Conservation (phyloP, 2,113 vertebrate genomes). For the Oophaga pumilio region DNA sequence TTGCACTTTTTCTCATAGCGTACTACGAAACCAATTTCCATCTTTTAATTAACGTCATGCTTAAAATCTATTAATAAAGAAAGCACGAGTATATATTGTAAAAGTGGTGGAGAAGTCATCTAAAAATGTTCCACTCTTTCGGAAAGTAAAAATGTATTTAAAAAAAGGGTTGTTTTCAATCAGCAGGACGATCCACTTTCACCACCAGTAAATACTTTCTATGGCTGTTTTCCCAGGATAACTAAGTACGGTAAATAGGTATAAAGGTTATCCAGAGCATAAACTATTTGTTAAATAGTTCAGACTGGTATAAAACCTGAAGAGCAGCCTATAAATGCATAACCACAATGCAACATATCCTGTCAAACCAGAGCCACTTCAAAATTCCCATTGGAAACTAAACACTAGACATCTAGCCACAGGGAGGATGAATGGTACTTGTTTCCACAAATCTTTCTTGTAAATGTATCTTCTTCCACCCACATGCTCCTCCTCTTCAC, state of each 20-base stretch:
- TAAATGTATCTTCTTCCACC: too few species aligned
- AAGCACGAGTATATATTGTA: neutral
- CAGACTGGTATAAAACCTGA: too few species aligned
- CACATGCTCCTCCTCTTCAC: neutral
- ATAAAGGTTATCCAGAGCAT: too few species aligned
- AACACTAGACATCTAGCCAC: neutral
- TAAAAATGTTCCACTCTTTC: too few species aligned
- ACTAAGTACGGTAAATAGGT: too few species aligned
- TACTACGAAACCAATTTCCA: neutral
- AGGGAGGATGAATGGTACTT: neutral
- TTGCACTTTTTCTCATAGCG: neutral
- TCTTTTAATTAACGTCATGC: neutral
- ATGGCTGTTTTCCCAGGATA: neutral
- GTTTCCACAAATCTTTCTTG: neutral
- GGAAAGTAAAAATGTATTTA: too few species aligned
- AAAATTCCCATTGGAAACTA: neutral
- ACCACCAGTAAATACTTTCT: neutral
- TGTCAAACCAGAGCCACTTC: neutral
- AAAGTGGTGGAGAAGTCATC: too few species aligned
- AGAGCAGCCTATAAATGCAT: too few species aligned
- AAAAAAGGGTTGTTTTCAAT: neutral
- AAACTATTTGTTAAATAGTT: too few species aligned
- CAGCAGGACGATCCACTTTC: neutral
- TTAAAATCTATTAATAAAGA: neutral
- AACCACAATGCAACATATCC: too few species aligned